These are phyloP conservation scores for Pharmacophagus antenor DNA, from an alignment of 2,888 invertebrate species.

Conservation along the genomic window DNA sequence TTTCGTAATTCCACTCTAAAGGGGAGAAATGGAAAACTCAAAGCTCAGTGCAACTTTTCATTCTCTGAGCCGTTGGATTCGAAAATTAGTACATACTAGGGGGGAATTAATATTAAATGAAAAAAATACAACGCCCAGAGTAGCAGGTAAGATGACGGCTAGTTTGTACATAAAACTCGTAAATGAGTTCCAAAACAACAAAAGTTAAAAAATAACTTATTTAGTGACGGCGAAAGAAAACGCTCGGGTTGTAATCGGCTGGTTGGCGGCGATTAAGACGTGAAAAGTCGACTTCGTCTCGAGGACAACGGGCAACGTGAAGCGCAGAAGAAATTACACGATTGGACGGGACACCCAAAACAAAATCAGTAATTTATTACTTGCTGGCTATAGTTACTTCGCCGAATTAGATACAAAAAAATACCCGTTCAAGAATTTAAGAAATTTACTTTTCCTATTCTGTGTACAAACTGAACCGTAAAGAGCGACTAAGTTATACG, in stretches of 20 bases:
- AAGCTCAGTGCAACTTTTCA: no score
- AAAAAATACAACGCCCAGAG: no score
- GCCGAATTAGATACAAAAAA: neutral
- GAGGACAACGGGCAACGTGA: conserved; percentile 51
- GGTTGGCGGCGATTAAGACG: conserved; percentile 68
- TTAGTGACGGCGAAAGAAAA: conserved; percentile 61
- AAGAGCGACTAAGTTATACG: neutral
- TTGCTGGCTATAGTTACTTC: neutral
- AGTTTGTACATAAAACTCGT: neutral
- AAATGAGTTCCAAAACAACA: conserved; percentile 38
- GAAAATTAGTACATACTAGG: no score
- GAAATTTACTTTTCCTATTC: neutral
- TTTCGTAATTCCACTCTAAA: no score
- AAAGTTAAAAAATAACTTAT: conserved; percentile 59
- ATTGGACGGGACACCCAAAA: conserved; percentile 36
- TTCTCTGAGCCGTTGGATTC: no score
- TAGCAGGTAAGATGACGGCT: no score
- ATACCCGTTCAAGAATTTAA: neutral
- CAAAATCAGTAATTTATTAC: neutral
- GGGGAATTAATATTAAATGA: no score
- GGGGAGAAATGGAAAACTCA: no score
- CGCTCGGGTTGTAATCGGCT: conserved; percentile 66
- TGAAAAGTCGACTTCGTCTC: conserved; percentile 62
- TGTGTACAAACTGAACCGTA: conserved; percentile 1
- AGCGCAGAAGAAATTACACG: conserved; percentile 32